phyloP scores from a whole-genome alignment of 1,140 invertebrate genomes.

The Penaeus indicus region DNA sequence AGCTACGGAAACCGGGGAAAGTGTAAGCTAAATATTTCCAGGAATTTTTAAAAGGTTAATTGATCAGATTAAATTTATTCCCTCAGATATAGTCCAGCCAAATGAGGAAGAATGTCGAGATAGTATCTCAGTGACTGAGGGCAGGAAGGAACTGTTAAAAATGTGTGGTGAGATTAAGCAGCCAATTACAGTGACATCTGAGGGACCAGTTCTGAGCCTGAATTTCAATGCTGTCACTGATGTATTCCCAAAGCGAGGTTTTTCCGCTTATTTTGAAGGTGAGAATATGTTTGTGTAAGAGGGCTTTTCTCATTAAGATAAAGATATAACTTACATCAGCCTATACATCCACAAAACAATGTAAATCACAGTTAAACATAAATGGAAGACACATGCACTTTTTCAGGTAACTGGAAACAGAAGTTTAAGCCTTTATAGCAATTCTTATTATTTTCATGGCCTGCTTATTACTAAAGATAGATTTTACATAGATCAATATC shows the following conservation, averaged over 20 bases:
- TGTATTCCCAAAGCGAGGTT: constrained; percentile 74
- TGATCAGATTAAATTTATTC: background rate
- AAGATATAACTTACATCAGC: too few species aligned
- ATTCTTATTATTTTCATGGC: too few species aligned
- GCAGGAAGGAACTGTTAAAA: constrained; percentile 70
- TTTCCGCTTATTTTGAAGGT: constrained; percentile 75
- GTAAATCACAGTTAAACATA: background rate
- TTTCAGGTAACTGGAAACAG: too few species aligned
- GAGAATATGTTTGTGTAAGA: constrained; percentile 45
- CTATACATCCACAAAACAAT: constrained; percentile 13
- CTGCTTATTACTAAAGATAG: too few species aligned
- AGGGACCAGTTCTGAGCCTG: constrained; percentile 71
- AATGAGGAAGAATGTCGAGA: constrained; percentile 72
- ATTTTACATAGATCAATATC: too few species aligned
- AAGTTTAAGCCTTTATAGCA: too few species aligned
- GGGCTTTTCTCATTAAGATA: too few species aligned
- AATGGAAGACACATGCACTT: too few species aligned
- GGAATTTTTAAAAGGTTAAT: too few species aligned
- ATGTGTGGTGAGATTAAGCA: constrained; percentile 71
- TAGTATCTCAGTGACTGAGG: constrained; percentile 70
- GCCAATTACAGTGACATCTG: constrained; percentile 71
- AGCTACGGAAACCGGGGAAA: too few species aligned
- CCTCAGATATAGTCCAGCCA: constrained; percentile 70
- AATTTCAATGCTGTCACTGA: constrained; percentile 71
- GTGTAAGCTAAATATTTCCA: too few species aligned